Percentiles rank a stretch among this genome's conserved stretches.
Conservation (phyloP, 2,888 invertebrate species). For the Gnatocerus cornutus region DNA sequence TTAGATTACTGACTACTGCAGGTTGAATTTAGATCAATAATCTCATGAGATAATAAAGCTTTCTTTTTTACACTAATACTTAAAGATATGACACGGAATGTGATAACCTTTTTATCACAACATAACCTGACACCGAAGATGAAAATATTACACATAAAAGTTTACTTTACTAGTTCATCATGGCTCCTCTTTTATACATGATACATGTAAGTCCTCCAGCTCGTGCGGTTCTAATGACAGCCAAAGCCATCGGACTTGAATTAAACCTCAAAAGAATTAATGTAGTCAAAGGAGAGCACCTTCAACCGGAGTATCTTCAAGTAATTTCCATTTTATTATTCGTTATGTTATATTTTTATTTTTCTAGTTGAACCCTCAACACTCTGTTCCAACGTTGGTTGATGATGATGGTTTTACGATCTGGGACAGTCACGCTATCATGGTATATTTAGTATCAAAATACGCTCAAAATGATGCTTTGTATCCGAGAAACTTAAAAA, state of each 20-base stretch:
- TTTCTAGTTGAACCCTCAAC: constrained; percentile 71
- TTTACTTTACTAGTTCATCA: constrained; percentile 31
- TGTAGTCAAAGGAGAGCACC: constrained; percentile 68
- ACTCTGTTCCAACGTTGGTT: constrained; percentile 78
- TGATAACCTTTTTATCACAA: no score
- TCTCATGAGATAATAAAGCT: no score
- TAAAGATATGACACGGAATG: no score
- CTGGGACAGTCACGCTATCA: constrained; percentile 81
- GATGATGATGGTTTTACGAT: constrained; percentile 74
- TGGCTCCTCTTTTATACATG: constrained; percentile 69
- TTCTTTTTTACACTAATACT: no score
- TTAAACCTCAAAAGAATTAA: constrained; percentile 66
- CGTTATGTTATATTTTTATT: not conserved
- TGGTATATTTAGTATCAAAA: constrained; percentile 76
- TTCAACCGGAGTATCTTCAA: constrained; percentile 69
- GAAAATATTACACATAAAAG: no score
- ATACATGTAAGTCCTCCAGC: constrained; percentile 71
- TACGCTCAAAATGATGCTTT: constrained; percentile 74
- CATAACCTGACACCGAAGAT: no score
- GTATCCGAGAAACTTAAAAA: constrained; percentile 73
- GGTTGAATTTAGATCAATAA: no score
- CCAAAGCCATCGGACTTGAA: constrained; percentile 70
- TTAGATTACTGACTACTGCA: no score
- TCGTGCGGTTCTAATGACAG: constrained; percentile 71
- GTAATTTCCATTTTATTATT: constrained; percentile 46